Percentiles rank a stretch among this genome's conserved stretches.
phyloP scores from a whole-genome alignment of 2,113 vertebrate species.

The Vulpes ferrilata region DNA sequence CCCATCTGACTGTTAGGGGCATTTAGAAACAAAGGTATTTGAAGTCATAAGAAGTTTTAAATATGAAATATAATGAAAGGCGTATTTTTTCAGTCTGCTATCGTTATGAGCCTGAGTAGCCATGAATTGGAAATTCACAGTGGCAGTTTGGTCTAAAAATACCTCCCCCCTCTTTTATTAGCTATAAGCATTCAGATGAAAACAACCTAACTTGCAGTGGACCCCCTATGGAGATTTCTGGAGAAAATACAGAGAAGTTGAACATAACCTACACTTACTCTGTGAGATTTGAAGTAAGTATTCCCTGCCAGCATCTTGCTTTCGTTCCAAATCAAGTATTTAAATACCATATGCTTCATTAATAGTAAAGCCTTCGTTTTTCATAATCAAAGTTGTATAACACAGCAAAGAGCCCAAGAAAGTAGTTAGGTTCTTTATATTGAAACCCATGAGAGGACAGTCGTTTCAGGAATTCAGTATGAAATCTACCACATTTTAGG shows the following conservation, averaged over 20 bases:
- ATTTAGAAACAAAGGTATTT: conserved; percentile 41
- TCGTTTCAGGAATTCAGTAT: background rate
- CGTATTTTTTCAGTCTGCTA: background rate
- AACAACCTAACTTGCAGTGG: conserved; percentile 87
- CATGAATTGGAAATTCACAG: background rate
- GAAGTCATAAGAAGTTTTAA: conserved; percentile 41
- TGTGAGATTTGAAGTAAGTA: conserved; percentile 92
- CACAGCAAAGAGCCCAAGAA: background rate
- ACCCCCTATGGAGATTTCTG: conserved; percentile 92
- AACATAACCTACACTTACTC: conserved; percentile 93
- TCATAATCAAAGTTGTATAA: background rate
- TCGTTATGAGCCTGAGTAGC: background rate
- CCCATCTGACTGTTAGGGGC: background rate
- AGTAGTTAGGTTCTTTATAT: conserved; percentile 18
- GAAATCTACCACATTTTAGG: background rate
- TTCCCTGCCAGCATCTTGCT: background rate
- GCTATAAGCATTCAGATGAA: conserved; percentile 90
- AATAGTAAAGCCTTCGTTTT: background rate
- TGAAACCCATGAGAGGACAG: background rate
- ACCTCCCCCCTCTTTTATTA: conserved; percentile 71
- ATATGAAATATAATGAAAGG: background rate
- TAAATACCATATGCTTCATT: conserved; percentile 31
- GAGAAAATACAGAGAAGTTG: conserved; percentile 86
- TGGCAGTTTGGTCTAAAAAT: conserved; percentile 25
- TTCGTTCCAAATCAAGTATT: background rate